Conservation (phyloP, 2,888 invertebrate species). For the Dorcus hopei region DNA sequence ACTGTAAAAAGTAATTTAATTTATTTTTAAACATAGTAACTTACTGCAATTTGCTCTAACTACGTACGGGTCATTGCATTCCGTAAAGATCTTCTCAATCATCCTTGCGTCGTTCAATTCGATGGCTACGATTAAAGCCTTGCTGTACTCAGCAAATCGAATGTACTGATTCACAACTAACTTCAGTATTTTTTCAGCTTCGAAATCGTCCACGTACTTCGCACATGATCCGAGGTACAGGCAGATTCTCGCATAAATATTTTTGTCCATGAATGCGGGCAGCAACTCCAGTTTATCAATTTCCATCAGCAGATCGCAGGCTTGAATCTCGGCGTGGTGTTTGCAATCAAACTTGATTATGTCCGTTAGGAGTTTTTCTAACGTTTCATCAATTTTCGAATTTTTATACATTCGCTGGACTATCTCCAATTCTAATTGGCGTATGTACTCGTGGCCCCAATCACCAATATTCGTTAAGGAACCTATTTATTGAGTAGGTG, state of each 20-base stretch:
- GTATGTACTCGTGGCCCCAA: constrained; percentile 99
- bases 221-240: constrained; percentile 86
- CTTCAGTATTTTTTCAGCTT: constrained; percentile 79
- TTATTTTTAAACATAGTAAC: neutral
- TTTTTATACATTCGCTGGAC: constrained; percentile 74
- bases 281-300: constrained; percentile 87
- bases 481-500: constrained; percentile 51
- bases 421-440: constrained; percentile 87
- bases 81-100: constrained; percentile 79
- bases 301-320: constrained; percentile 97
- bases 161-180: constrained; percentile 82
- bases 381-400: constrained; percentile 53
- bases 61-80: constrained; percentile 79
- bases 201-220: constrained; percentile 93
- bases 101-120: constrained; percentile 79
- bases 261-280: constrained; percentile 81
- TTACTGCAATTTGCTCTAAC: neutral
- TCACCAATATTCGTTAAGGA: constrained; percentile 85
- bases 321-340: constrained; percentile 98
- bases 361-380: constrained; percentile 77
- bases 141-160: constrained; percentile 83
- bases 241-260: constrained; percentile 89
- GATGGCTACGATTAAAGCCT: constrained; percentile 88
- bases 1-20: constrained; percentile 50
- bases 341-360: constrained; percentile 94